phyloP scores from a whole-genome alignment of 2,888 invertebrate species.

The Plebejus melissa region DNA sequence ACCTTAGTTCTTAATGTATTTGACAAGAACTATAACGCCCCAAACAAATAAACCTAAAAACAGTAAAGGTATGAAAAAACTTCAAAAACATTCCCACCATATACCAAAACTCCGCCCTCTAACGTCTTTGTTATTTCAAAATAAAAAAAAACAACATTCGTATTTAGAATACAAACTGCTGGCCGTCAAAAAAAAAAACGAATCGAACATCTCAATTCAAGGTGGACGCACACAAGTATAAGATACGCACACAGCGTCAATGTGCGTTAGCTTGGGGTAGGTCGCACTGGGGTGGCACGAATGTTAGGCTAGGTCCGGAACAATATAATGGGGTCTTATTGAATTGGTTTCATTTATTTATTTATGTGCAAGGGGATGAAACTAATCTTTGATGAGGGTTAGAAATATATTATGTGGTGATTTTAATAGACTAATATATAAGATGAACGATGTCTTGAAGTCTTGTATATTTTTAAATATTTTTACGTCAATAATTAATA shows the following conservation, averaged over 20 bases:
- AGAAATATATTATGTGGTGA: constrained; percentile 9
- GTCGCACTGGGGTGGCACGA: constrained; percentile 73
- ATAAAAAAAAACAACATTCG: constrained; percentile 28
- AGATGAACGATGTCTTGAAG: not conserved
- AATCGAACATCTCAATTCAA: constrained; percentile 46
- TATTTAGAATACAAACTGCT: constrained; percentile 38
- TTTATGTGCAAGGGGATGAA: constrained; percentile 27
- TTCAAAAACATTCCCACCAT: constrained; percentile 1
- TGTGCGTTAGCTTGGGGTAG: constrained; percentile 61
- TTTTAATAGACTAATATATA: not conserved
- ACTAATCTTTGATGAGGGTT: constrained; percentile 23
- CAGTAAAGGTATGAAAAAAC: not conserved
- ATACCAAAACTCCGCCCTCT: constrained; percentile 14
- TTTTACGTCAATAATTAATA: not conserved
- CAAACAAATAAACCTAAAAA: not conserved
- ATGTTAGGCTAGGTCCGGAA: constrained; percentile 69
- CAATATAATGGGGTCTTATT: constrained; percentile 49
- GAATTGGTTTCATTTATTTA: constrained; percentile 44
- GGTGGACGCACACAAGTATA: constrained; percentile 38
- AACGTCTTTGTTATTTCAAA: constrained; percentile 18
- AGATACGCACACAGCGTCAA: constrained; percentile 34
- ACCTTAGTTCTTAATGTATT: not conserved
- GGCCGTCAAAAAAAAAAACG: constrained; percentile 38
- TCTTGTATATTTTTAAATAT: not conserved
- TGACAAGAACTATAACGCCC: not conserved